A percentile compares a stretch with the other conserved stretches of the same genome.
phyloP scores from a whole-genome alignment of 2,113 vertebrate species.

The Pterophyllum scalare region DNA sequence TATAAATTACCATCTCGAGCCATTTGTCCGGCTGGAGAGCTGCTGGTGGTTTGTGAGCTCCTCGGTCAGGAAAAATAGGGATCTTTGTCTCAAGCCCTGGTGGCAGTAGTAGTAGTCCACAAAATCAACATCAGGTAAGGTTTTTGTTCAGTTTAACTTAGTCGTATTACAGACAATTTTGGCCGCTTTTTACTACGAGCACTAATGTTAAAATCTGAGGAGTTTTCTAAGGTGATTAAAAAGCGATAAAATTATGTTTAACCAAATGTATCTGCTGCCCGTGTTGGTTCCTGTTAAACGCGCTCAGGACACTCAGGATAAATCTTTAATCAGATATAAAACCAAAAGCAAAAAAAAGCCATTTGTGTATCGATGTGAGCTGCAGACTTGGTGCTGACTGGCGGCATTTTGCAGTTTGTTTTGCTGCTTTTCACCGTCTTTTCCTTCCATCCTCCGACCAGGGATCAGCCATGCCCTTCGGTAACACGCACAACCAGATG shows the following conservation, averaged over 20 bases:
- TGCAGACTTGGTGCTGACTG: not conserved
- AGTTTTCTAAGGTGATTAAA: not conserved
- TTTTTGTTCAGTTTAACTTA: not conserved
- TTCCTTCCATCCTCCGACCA: slow-evolving; percentile 60
- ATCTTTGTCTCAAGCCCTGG: slow-evolving; percentile 73
- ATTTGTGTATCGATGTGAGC: not conserved
- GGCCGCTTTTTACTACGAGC: not conserved
- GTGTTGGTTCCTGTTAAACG: not conserved
- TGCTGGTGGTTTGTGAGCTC: slow-evolving; percentile 6
- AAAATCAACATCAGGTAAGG: slow-evolving; percentile 68
- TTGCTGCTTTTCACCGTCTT: not conserved
- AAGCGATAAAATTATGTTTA: not conserved
- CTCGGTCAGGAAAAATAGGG: slow-evolving; percentile 67
- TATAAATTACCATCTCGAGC: slow-evolving; percentile 83
- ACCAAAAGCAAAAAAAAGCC: rapidly evolving
- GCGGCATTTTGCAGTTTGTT: not conserved
- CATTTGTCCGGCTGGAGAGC: slow-evolving; percentile 42
- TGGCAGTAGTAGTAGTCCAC: slow-evolving; percentile 57
- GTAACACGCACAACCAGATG: slow-evolving; percentile 91
- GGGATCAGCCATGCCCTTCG: slow-evolving; percentile 92
- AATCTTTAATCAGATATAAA: not conserved
- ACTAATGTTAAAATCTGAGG: not conserved
- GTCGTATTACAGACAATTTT: not conserved
- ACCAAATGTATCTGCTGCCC: not conserved
- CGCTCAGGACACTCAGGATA: not conserved